Base-by-base conservation (phyloP, 2,113 vertebrate species). In the Podilymbus podiceps region DNA sequence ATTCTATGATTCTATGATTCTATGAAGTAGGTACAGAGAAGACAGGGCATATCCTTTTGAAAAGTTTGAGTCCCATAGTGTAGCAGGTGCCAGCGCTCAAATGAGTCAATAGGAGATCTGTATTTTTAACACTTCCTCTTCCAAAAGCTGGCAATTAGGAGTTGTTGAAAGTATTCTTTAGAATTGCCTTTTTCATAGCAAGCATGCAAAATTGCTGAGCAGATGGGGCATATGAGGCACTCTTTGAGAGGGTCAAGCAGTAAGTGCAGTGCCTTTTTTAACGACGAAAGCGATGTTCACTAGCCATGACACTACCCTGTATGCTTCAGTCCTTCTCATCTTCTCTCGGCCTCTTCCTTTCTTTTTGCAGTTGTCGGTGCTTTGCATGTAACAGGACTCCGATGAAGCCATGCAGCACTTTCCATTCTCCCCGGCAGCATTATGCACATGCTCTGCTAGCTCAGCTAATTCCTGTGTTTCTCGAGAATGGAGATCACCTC, bases 401-500 rank as follows among this genome's bases (percentile, higher is more conserved):
- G 0, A 75, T 42, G 40, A 71, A 80, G 75, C 72, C 67, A 15
- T 14, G 78, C 64, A 78, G 76, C 42, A 44, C 59, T 90, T 86
- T 88, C 85, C 60, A 13, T 75, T 85, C 88, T 93, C 60, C 60
- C 60, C 67, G 77, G 50, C 52, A 78, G 56, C 0, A 0, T 58
- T 77, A 53, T 8, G 33, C 42, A 93, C 85, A 64, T 53, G 75
- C 40, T 88, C 56, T 80, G 28, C 63, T 60, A 86, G 82, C 67
- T 92, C 76, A 91, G 78, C 69, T 94, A 77, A 96, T 93, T 90
- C 73, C 85, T 31, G 24, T 87, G 44, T 90, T 95, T 94, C 92
- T 96, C 30, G 20, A 94, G 86, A 92, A 93, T 58, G 83, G 95
- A 93, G 88, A 49, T 90, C 90, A 81, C 33, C 92, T 96, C 80